These are phyloP conservation scores for Aurelia sp. DNA, from an alignment of 30 jellyfish, hydroid and myxozoan genomes.

Conservation along the genomic window DNA sequence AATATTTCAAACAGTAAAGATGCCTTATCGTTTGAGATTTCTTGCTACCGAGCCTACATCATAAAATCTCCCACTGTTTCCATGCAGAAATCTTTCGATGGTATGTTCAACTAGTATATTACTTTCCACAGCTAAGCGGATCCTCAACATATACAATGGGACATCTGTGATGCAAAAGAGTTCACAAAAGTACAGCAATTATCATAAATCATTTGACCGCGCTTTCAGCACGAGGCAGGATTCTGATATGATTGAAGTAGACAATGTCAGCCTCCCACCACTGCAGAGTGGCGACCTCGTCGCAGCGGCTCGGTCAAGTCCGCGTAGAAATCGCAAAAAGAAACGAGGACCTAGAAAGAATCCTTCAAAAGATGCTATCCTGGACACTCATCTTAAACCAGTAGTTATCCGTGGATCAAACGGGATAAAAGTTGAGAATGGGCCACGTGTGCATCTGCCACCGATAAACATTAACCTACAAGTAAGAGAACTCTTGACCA, in stretches of 20 bases:
- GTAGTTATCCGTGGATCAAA: slow-evolving; percentile 63
- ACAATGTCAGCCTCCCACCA: slow-evolving; percentile 37
- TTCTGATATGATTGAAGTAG: slow-evolving; percentile 28
- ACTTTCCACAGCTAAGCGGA: not conserved
- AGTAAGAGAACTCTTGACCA: slow-evolving; percentile 47
- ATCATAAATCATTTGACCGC: slow-evolving; percentile 62
- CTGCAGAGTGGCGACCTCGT: slow-evolving; percentile 40
- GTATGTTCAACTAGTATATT: too few species aligned
- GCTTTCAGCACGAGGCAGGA: slow-evolving; percentile 68
- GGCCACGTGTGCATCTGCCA: slow-evolving; percentile 45
- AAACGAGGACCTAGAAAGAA: slow-evolving; percentile 1
- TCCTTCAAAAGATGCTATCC: not conserved
- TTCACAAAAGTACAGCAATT: slow-evolving; percentile 43
- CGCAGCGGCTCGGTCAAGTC: not conserved
- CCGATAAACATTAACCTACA: slow-evolving; percentile 62
- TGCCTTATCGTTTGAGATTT: too few species aligned
- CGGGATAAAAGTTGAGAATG: slow-evolving; percentile 23
- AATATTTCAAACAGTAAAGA: too few species aligned
- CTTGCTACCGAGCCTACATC: too few species aligned
- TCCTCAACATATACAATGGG: not conserved
- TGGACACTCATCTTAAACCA: slow-evolving; percentile 48
- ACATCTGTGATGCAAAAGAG: slow-evolving; percentile 32
- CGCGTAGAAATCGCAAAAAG: not conserved
- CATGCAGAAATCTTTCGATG: too few species aligned
- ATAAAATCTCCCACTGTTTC: too few species aligned